Evolutionary conservation across 2,888 invertebrate genomes (phyloP).

Genomic region (Tetragonisca angustula): DNA sequence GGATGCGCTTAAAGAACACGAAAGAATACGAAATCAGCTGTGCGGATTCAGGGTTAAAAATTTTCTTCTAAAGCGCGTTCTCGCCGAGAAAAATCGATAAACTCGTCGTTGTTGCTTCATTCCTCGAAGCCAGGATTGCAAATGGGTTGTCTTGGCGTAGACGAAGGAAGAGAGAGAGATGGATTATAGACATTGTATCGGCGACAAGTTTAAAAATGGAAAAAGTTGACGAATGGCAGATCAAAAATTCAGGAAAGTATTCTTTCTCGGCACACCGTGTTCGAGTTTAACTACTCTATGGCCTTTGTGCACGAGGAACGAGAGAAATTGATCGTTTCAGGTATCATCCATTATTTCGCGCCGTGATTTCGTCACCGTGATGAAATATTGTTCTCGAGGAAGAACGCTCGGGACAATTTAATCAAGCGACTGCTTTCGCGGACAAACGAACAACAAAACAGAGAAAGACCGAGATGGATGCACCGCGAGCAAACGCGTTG

Average conservation of each 20-base stretch:
- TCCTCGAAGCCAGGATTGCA: background rate
- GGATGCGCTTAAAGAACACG: background rate
- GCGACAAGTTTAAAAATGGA: background rate
- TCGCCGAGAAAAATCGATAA: slow-evolving; percentile 32
- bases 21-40: background rate
- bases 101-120: slow-evolving; percentile 23
- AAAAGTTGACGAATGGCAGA: slow-evolving; percentile 6
- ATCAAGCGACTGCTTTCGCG: slow-evolving; percentile 2
- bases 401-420: slow-evolving; percentile 15
- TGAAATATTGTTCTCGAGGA: slow-evolving; percentile 24
- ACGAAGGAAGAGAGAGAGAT: background rate
- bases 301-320: slow-evolving; percentile 2
- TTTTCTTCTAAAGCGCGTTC: slow-evolving; percentile 11
- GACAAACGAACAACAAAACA: background rate
- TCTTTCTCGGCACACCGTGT: slow-evolving; percentile 1
- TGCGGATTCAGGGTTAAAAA: slow-evolving; percentile 23
- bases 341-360: slow-evolving; percentile 35
- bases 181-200: background rate
- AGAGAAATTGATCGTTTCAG: slow-evolving; percentile 39
- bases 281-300: background rate
- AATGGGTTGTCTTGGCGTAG: background rate
- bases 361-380: slow-evolving; percentile 29
- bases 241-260: slow-evolving; percentile 37
- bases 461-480: background rate
- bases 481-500: background rate